Base-by-base conservation (phyloP, 2,888 invertebrate species). In the Incurvaria masculella region DNA sequence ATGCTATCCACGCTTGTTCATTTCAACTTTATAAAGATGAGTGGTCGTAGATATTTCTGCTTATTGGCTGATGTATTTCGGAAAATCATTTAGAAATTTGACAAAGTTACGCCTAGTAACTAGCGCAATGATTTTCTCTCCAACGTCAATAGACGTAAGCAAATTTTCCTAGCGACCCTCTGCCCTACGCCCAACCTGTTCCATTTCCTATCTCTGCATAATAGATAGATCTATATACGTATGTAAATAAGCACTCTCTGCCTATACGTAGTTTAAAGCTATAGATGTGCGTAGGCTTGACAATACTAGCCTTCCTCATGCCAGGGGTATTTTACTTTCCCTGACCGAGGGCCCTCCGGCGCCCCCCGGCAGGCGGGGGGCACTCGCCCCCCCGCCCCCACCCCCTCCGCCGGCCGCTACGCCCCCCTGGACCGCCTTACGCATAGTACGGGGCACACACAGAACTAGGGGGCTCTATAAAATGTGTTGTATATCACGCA, bases 241-340 rank as follows among this genome's bases (percentile, higher is more conserved):
- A 76, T 74, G 74, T 74, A 76, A 76, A 75, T 75, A 74, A 70
- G 71, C 67, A 69, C 66, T 68, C 65, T 65, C 38, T 62, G 60
- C 63, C 69, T 61, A 73, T 72, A 73, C 74, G 73, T 75, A 76
- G 75, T 76, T 76, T 74, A 75, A 78, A 76, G 71, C 72, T 76
- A 74, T 75, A 74, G 65, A 61, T 76, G 72, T 74, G 72, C 65
- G 71, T 71, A 60, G 68, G 65, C 70, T 75, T 78, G 76, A 78
- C 76, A 78, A 75, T 78, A 72, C 74, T 76, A 73, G 75, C 73
- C 74, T 67, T 73, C 76, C 74, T 66, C 73, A 72, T 65, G 71
- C 73, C 73, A 74, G 75, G n/a, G 73, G 73, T 73, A 75, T 72
- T 76, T 74, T 74, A 74, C 75, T 78, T 76, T 78, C 73, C 72